Base-by-base conservation (phyloP, 2,113 vertebrate genomes). In the Cettia cetti region DNA sequence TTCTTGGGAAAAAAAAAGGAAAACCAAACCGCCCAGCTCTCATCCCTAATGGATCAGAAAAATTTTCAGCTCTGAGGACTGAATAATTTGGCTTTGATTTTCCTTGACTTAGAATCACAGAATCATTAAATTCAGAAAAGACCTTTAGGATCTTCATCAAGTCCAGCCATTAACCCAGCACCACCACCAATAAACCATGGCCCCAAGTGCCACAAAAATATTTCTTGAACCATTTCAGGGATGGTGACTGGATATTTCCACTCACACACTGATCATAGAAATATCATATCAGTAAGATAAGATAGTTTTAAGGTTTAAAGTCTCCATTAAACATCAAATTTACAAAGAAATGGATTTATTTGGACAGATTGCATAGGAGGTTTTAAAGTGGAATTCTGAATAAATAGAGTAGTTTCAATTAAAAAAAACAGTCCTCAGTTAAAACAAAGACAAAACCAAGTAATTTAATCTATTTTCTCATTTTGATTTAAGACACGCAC, bases 171-270 rank as follows among this genome's bases (percentile, higher is more conserved):
- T 14, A 42, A 16, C 18, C 23, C 40, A 66, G 21, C 50, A 2
- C 26, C 61, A 3, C 26, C 61, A 3, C 15, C n/a, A n/a, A 18
- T 2, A 57, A 40, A 28, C 7, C 42, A 6, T 2, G 3, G 9
- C n/a, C 53, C 15, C 28, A 49, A 11, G 35, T 28, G 14, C 44
- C 53, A 49, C 53, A n/a, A 40, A 39, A 27, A 27, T 4, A 6
- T 23, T n/a, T 40, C 21, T 40, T 11, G 7, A 59, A 18, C 64
- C 7, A 15, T n/a, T 22, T 59, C 15, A n/a, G 30, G 35, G 23
- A 28, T 27, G n/a, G 52, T 47, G 28, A 22, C n/a, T 39, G 35
- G 23, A 19, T 21, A 59, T 45, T 66, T 56, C 18, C 33, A 56
- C 14, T 10, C 31, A 21, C 42, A 27, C 0, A 1, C 22, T 82